These are phyloP conservation scores for Spodoptera litura DNA, from an alignment of 1,140 invertebrate species.

Conservation along the genomic window DNA sequence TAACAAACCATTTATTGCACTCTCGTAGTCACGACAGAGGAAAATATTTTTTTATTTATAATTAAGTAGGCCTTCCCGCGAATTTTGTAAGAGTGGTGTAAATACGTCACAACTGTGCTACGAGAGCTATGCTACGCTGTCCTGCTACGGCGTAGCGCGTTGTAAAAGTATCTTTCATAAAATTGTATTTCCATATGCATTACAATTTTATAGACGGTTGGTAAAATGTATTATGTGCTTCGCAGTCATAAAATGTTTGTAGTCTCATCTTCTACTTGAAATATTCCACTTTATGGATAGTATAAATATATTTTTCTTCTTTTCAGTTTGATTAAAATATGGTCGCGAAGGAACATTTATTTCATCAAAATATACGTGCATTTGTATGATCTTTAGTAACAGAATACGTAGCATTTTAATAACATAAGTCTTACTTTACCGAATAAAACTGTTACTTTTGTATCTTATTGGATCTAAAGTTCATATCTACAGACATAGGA, in stretches of 20 bases:
- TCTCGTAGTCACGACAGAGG: too few relatives aligned
- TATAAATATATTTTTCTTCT: too few relatives aligned
- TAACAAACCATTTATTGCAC: too few relatives aligned
- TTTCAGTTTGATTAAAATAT: too few relatives aligned
- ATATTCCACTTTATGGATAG: not conserved
- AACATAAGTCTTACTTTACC: too few relatives aligned
- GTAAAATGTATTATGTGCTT: conserved; percentile 9
- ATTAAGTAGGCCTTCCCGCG: not conserved
- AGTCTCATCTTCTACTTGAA: not conserved
- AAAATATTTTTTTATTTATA: too few relatives aligned
- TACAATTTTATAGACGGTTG: not conserved
- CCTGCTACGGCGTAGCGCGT: not conserved
- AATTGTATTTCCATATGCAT: conserved; percentile 10
- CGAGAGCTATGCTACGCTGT: not conserved
- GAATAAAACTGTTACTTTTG: not conserved
- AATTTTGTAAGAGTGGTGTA: not conserved
- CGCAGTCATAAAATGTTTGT: conserved; percentile 1
- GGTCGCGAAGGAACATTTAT: too few relatives aligned
- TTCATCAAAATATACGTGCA: too few relatives aligned
- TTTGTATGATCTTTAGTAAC: too few relatives aligned
- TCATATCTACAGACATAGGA: too few relatives aligned
- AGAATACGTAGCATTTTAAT: too few relatives aligned
- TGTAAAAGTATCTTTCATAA: not conserved
- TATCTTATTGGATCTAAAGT: not conserved
- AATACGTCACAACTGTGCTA: not conserved